Percentiles rank a stretch among this genome's conserved stretches.
Conservation (phyloP, 2,113 vertebrate species). For the Micronycteris hirsuta region DNA sequence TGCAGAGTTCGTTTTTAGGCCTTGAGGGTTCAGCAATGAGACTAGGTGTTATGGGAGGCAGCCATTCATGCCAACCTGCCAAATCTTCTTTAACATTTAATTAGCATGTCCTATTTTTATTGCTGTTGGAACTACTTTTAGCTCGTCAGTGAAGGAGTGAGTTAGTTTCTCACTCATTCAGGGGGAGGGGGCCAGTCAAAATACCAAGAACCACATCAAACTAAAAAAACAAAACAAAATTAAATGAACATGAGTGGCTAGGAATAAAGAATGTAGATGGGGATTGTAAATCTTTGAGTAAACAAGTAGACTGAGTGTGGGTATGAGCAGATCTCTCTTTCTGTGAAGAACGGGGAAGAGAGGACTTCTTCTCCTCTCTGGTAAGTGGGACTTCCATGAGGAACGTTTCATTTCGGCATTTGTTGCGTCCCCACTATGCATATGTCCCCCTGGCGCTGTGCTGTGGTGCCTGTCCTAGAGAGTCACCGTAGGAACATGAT, state of each 20-base stretch:
- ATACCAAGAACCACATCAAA: neutral
- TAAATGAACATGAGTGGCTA: neutral
- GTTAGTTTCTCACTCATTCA: neutral
- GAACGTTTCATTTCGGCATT: neutral
- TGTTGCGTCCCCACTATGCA: neutral
- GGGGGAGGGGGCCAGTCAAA: neutral
- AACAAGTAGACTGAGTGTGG: neutral
- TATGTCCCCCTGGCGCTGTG: neutral
- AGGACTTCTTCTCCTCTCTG: too few relatives aligned
- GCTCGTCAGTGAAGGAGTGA: neutral
- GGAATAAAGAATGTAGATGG: neutral
- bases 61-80: neutral
- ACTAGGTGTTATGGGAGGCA: neutral
- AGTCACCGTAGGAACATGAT: neutral
- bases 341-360: neutral
- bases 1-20: neutral
- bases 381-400: neutral
- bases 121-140: neutral
- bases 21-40: neutral
- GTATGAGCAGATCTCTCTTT: neutral
- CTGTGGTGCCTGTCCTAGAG: fast-evolving
- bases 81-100: neutral
- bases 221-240: neutral
- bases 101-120: neutral
- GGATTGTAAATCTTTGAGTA: neutral